Conservation (phyloP, 1,140 invertebrate genomes). For the Eriosoma lanigerum region DNA sequence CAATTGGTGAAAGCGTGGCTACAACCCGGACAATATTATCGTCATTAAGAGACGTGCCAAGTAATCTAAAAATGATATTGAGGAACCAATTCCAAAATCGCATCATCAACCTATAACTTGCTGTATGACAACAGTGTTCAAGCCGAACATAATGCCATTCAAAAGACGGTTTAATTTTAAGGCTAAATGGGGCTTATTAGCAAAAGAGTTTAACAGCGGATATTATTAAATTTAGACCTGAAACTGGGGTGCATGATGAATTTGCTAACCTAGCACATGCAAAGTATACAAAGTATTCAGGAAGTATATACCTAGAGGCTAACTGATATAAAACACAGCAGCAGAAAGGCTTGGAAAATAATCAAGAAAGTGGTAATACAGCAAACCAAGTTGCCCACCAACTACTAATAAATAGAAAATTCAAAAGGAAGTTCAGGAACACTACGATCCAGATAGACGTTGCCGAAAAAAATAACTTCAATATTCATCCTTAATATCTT, state of each 20-base stretch:
- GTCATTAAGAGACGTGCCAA: background rate
- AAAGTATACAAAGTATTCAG: conserved; percentile 34
- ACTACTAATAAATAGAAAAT: conserved; percentile 32
- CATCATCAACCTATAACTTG: conserved; percentile 31
- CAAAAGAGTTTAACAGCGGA: conserved; percentile 14
- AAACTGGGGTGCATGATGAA: background rate
- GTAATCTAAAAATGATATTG: conserved; percentile 15
- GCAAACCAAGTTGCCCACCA: conserved; percentile 33
- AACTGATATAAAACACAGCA: background rate
- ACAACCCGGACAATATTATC: conserved; percentile 46
- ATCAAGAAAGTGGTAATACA: background rate
- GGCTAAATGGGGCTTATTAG: conserved; percentile 14
- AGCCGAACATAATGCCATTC: conserved; percentile 6
- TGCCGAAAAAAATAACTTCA: conserved; percentile 2
- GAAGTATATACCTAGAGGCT: conserved; percentile 1
- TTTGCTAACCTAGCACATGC: conserved; percentile 40
- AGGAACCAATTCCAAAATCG: conserved; percentile 29
- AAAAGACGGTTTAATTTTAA: conserved; percentile 45
- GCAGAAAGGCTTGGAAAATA: conserved; percentile 1
- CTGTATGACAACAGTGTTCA: conserved; percentile 3
- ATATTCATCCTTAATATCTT: too few relatives aligned
- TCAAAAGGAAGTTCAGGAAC: background rate
- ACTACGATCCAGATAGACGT: conserved; percentile 27
- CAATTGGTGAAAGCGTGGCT: conserved; percentile 25
- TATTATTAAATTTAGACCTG: conserved; percentile 5